Percentiles rank a stretch among this genome's conserved stretches.
These are phyloP conservation scores for Desmodus rotundus DNA, from an alignment of 2,113 vertebrate genomes.

Conservation along the genomic window DNA sequence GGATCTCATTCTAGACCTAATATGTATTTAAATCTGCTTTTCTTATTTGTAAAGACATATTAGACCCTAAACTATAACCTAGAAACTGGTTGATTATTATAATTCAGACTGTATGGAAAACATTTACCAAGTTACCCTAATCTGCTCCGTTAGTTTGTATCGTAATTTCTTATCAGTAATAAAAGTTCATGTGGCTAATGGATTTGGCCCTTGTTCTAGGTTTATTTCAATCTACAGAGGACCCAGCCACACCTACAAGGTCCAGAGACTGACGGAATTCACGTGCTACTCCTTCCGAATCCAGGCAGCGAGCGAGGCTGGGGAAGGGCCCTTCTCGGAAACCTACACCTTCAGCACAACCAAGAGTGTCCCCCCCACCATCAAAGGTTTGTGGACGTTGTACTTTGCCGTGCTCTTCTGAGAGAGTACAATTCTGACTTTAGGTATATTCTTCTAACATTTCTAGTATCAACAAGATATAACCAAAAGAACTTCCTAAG, in stretches of 20 bases:
- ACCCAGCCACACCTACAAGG: constrained; percentile 97
- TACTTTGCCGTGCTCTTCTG: fast-evolving
- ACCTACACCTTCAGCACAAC: constrained; percentile 93
- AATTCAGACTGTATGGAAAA: neutral
- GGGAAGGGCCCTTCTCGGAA: constrained; percentile 95
- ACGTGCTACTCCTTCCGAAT: constrained; percentile 96
- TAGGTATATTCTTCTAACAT: neutral
- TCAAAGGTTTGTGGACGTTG: constrained; percentile 88
- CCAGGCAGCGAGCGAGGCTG: constrained; percentile 93
- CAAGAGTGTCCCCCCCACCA: constrained; percentile 93
- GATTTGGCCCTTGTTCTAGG: constrained; percentile 76
- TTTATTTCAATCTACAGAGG: constrained; percentile 96
- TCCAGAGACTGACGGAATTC: constrained; percentile 93
- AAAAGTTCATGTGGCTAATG: neutral
- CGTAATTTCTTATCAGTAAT: neutral
- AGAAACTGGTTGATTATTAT: neutral
- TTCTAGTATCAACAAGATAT: neutral
- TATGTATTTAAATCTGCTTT: neutral
- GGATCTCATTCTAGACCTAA: neutral
- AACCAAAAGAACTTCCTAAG: neutral
- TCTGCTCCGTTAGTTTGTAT: neutral
- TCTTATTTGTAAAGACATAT: neutral
- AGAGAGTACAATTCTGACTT: neutral
- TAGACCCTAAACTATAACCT: neutral
- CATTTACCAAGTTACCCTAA: neutral